Evolutionary conservation across 35 echinoderm and acorn worm species (phyloP).

Genomic region (Apostichopus parvimensis): DNA sequence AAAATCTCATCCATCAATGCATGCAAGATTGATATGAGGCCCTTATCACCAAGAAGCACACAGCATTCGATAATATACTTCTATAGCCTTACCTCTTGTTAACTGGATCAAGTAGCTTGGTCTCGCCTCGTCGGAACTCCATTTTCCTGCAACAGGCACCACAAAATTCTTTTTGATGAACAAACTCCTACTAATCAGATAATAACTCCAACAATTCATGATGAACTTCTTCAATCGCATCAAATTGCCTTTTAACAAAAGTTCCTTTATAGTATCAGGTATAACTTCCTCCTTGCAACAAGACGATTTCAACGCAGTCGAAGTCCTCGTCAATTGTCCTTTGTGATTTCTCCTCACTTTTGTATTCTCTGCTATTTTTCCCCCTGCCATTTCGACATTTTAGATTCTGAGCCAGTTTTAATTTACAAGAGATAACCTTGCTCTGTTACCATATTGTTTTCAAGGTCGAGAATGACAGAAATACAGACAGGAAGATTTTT

Average conservation of each 20-base stretch:
- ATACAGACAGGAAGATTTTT: too few species aligned
- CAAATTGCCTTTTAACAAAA: slow-evolving; percentile 4
- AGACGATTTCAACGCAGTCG: neutral
- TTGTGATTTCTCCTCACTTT: neutral
- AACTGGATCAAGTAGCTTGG: neutral
- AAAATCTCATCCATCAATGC: slow-evolving; percentile 51
- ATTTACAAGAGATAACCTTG: too few species aligned
- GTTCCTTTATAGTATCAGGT: neutral
- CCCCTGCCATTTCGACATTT: neutral
- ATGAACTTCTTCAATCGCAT: slow-evolving; percentile 1
- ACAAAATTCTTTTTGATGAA: slow-evolving; percentile 27
- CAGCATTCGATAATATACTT: slow-evolving; percentile 38
- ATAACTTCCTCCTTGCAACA: slow-evolving; percentile 16
- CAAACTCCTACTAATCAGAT: slow-evolving; percentile 4
- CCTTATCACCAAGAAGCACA: slow-evolving; percentile 33
- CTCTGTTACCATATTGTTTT: too few species aligned
- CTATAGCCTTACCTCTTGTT: slow-evolving; percentile 51
- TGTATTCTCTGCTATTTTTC: neutral
- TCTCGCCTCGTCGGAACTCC: slow-evolving; percentile 10
- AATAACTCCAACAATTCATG: neutral
- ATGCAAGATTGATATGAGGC: slow-evolving; percentile 51
- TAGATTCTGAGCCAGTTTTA: too few species aligned
- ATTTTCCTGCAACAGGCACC: slow-evolving; percentile 24
- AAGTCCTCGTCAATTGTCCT: slow-evolving; percentile 8
- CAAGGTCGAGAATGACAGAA: too few species aligned